Evolutionary conservation across 2,888 invertebrate genomes (phyloP), one percentile per base, ranked within the genome.

Genomic region (Leptopilina drosophilae): DNA sequence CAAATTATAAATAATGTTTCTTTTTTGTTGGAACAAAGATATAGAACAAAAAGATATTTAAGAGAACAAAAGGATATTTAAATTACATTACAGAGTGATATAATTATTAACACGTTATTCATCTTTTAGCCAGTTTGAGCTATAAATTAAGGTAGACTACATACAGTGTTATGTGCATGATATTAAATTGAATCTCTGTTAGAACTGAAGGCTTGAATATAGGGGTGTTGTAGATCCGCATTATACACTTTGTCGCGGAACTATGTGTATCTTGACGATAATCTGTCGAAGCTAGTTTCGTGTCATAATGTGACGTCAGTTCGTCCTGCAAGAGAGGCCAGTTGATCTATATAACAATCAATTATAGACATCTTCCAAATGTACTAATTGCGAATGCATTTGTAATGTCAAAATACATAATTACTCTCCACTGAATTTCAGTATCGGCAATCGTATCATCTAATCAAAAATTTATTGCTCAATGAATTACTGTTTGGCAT

Each of bases 241-340:
- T 62, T 62, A 62, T 69, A 53, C 69, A 53, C 69, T 69, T 69
- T 69, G 26, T 7, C n/a, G 5, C 11, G 49, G 69, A 69, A 26
- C 69, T 26, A 26, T 69, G 69, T 69, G 33, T 69, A 69, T 53
- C 69, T 69, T 53, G 53, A 69, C 33, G 53, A 69, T 69, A 69
- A 69, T 69, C 69, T 53, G 53, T n/a, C 26, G 26, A 53, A 69
- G 53, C 53, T 14, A 69, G 53, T 46, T 26, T 53, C 69, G 53
- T 53, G 69, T 69, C 53, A 53, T 53, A 69, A 33, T 69, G 53
- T 26, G 20, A 33, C 26, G 14, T 53, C 69, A 69, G 53, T 69
- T 69, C 69, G 53, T 69, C 69, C 8, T 53, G 53, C n/a, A 53
- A 11, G 26, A 69, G 69, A 69, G 69, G 26, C 69, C 12, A 26